phyloP scores from a whole-genome alignment of 92 coral and sea anemone genomes.

The Desmophyllum pertusum region DNA sequence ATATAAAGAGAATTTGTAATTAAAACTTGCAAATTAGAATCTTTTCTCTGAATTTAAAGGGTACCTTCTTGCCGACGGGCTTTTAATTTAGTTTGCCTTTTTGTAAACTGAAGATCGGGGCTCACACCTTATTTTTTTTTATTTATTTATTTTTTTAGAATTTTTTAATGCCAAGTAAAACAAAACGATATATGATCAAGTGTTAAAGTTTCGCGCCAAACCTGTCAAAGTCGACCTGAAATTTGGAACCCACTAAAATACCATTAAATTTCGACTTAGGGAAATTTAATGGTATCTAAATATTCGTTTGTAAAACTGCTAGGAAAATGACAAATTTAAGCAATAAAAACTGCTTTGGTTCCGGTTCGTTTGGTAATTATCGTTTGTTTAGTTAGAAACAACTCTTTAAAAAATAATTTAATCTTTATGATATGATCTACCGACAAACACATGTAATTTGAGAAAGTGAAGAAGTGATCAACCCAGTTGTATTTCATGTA shows the following conservation, averaged over 20 bases:
- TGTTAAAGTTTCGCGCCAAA: neutral
- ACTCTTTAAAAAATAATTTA: neutral
- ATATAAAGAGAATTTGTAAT: conserved; percentile 27
- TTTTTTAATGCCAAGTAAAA: neutral
- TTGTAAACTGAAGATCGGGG: neutral
- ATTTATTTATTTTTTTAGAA: too few relatives aligned
- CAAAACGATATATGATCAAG: neutral
- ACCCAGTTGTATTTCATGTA: too few relatives aligned
- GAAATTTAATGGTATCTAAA: neutral
- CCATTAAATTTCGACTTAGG: neutral
- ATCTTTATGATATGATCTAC: neutral
- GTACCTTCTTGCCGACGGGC: neutral
- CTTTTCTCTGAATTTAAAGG: conserved; percentile 2
- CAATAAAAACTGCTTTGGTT: neutral
- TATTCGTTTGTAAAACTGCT: neutral
- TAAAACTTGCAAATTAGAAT: conserved; percentile 21
- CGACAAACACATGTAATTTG: conserved; percentile 9
- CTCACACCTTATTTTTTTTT: too few relatives aligned
- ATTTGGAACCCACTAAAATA: neutral
- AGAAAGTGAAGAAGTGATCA: too few relatives aligned
- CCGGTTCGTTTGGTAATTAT: neutral
- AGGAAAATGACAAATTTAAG: neutral
- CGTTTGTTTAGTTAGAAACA: conserved; percentile 6
- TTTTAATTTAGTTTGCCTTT: conserved; percentile 3
- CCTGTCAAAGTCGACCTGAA: neutral